These are phyloP conservation scores for Phortica magna DNA, from an alignment of 2,888 invertebrate genomes.

Conservation along the genomic window DNA sequence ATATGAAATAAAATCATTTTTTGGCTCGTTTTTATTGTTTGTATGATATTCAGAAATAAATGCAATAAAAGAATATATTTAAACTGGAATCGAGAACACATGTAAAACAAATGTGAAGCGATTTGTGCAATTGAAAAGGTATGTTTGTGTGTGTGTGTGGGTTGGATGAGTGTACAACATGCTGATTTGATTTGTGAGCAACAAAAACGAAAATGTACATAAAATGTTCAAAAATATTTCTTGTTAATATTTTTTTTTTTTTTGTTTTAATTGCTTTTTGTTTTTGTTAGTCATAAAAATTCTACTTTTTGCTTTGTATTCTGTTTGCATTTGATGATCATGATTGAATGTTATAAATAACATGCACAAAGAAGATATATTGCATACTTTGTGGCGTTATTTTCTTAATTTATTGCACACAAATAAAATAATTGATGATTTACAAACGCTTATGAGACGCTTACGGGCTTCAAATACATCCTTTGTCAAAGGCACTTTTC, in stretches of 20 bases:
- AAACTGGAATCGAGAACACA: conserved; percentile 53
- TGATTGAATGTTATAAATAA: background rate
- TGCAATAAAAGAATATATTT: conserved; percentile 44
- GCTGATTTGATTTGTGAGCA: conserved; percentile 1
- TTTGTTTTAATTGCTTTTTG: background rate
- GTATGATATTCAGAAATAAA: conserved; percentile 57
- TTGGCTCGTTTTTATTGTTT: conserved; percentile 54
- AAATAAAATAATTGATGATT: too few relatives aligned
- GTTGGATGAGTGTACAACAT: conserved; percentile 1
- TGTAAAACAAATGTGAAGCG: conserved; percentile 62
- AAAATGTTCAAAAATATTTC: conserved; percentile 1
- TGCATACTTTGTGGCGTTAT: conserved; percentile 7
- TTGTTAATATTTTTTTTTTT: background rate
- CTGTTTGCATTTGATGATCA: background rate
- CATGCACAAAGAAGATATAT: background rate
- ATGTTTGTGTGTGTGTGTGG: background rate
- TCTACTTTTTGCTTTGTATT: background rate
- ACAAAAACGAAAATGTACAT: background rate
- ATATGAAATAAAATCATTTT: conserved; percentile 32
- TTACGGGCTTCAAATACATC: too few relatives aligned
- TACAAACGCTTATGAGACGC: too few relatives aligned
- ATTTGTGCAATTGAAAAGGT: conserved; percentile 54
- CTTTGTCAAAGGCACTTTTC: too few relatives aligned
- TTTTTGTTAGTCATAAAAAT: background rate
- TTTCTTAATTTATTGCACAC: background rate